Conservation (phyloP, 2,888 invertebrate species). For the Hesperia comma region DNA sequence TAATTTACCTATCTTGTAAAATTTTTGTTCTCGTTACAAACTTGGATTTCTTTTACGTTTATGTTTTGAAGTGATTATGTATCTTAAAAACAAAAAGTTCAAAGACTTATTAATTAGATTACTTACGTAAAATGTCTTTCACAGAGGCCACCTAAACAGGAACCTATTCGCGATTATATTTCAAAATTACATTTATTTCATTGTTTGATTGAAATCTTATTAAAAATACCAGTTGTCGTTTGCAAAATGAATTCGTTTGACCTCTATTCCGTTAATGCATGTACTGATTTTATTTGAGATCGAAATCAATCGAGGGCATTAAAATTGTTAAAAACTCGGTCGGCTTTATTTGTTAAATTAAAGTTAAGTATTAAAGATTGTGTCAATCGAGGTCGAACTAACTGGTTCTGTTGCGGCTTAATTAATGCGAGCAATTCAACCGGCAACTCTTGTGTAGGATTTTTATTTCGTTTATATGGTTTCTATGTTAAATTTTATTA, state of each 20-base stretch:
- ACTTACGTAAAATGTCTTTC: too few relatives aligned
- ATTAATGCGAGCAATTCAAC: slow-evolving; percentile 28
- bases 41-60: too few relatives aligned
- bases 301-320: slow-evolving; percentile 29
- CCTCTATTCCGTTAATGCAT: slow-evolving; percentile 20
- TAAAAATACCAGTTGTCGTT: slow-evolving; percentile 1
- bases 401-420: slow-evolving; percentile 29
- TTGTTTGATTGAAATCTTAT: slow-evolving; percentile 10
- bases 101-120: too few relatives aligned
- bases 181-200: background rate
- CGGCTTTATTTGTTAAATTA: slow-evolving; percentile 36
- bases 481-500: slow-evolving; percentile 6
- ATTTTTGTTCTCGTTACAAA: too few relatives aligned
- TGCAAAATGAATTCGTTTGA: slow-evolving; percentile 11
- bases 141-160: too few relatives aligned
- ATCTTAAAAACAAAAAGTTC: too few relatives aligned
- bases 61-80: too few relatives aligned
- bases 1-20: too few relatives aligned
- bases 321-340: slow-evolving; percentile 35
- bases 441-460: slow-evolving; percentile 1
- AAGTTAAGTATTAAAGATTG: slow-evolving; percentile 37
- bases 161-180: too few relatives aligned
- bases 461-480: background rate
- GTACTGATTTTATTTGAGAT: slow-evolving; percentile 21
- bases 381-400: slow-evolving; percentile 34